Percentiles rank a stretch among this genome's conserved stretches.
phyloP scores from a whole-genome alignment of 2,797 vertebrate species.

The Todus mexicanus region DNA sequence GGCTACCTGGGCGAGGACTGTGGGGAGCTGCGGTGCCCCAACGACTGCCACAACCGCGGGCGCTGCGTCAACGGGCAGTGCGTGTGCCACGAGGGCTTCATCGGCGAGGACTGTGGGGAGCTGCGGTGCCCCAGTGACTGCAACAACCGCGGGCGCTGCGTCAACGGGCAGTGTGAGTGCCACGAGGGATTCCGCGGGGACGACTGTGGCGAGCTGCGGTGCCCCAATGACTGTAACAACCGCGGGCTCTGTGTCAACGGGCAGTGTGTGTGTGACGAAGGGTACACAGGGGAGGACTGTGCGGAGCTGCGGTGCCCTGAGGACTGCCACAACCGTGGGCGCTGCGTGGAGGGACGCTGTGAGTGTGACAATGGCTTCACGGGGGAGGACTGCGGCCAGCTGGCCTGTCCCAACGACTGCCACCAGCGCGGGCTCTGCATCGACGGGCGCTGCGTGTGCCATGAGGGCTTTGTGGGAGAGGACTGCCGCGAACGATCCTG shows the following conservation, averaged over 20 bases:
- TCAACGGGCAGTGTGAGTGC: slow-evolving; percentile 87
- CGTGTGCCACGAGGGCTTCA: slow-evolving; percentile 88
- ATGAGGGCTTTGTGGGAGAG: slow-evolving; percentile 83
- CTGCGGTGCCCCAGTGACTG: slow-evolving; percentile 86
- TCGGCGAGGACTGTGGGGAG: slow-evolving; percentile 88
- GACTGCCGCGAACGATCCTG: slow-evolving; percentile 79
- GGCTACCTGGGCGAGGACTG: slow-evolving; percentile 95
- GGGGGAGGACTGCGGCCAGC: slow-evolving; percentile 79
- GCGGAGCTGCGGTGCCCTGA: slow-evolving; percentile 77
- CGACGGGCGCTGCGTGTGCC: slow-evolving; percentile 80
- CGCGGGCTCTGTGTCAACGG: slow-evolving; percentile 75
- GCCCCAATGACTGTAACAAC: slow-evolving; percentile 83
- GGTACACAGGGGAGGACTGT: slow-evolving; percentile 85
- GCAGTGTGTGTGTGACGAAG: slow-evolving; percentile 84
- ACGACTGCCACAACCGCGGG: slow-evolving; percentile 92
- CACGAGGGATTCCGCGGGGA: slow-evolving; percentile 83
- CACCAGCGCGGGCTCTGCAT: neutral
- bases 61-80: slow-evolving; percentile 93
- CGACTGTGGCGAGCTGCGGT: slow-evolving; percentile 84
- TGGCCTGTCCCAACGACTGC: slow-evolving; percentile 64
- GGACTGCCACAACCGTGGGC: slow-evolving; percentile 70
- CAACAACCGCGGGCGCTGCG: slow-evolving; percentile 80
- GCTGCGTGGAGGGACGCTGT: slow-evolving; percentile 70
- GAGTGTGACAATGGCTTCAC: slow-evolving; percentile 85
- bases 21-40: slow-evolving; percentile 91